These are phyloP conservation scores for Aplocera efformata DNA, from an alignment of 2,888 invertebrate genomes.

Conservation along the genomic window DNA sequence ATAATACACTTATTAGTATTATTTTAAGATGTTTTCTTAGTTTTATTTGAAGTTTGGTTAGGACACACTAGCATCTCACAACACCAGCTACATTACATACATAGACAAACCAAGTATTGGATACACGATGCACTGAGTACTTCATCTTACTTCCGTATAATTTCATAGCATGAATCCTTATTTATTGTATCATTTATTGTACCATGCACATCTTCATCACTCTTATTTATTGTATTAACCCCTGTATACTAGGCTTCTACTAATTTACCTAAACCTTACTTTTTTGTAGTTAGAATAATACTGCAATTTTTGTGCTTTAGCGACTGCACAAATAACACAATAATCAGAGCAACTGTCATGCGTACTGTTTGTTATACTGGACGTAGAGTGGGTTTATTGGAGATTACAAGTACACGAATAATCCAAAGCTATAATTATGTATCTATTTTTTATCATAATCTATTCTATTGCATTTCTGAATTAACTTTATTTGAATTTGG, in stretches of 20 bases:
- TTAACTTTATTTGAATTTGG: slow-evolving; percentile 61
- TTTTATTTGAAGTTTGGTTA: slow-evolving; percentile 32
- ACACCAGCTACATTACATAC: slow-evolving; percentile 31
- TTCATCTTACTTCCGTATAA: slow-evolving; percentile 22
- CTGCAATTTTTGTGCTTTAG: slow-evolving; percentile 62
- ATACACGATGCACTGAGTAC: slow-evolving; percentile 21
- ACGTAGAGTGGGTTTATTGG: slow-evolving; percentile 45
- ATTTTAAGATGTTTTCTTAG: slow-evolving; percentile 76
- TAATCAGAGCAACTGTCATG: slow-evolving; percentile 74
- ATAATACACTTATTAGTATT: slow-evolving; percentile 55
- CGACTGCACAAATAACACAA: slow-evolving; percentile 63
- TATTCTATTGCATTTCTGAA: slow-evolving; percentile 60
- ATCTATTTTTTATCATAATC: slow-evolving; percentile 54
- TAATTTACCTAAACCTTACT: slow-evolving; percentile 40
- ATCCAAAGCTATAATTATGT: slow-evolving; percentile 49
- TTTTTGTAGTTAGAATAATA: slow-evolving; percentile 55
- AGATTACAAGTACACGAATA: slow-evolving; percentile 35
- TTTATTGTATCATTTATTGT: slow-evolving; percentile 27
- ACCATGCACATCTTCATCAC: slow-evolving; percentile 27
- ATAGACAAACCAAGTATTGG: slow-evolving; percentile 21
- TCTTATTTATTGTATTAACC: slow-evolving; percentile 35
- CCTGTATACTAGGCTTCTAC: slow-evolving; percentile 48
- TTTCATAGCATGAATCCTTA: slow-evolving; percentile 31
- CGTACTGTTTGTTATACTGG: slow-evolving; percentile 67
- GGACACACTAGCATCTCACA: slow-evolving; percentile 25